Evolutionary conservation across 2,888 invertebrate genomes (phyloP).

Genomic region (Quadroppia sp.): DNA sequence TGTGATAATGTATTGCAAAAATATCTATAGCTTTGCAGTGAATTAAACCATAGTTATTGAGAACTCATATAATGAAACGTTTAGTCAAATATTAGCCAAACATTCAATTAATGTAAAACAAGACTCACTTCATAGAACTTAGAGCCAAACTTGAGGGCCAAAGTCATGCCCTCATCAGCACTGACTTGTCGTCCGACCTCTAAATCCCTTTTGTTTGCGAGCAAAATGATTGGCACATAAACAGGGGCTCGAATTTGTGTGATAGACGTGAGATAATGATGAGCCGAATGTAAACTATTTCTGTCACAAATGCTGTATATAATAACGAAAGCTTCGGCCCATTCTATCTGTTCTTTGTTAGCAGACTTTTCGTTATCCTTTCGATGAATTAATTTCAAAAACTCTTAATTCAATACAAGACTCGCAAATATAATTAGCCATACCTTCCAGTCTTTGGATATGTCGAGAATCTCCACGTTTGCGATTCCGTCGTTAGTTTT

Average conservation of each 20-base stretch:
- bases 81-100: background rate
- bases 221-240: slow-evolving; percentile 62
- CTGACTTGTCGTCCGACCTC: slow-evolving; percentile 50
- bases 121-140: slow-evolving; percentile 27
- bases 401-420: background rate
- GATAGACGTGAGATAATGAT: slow-evolving; percentile 64
- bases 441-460: slow-evolving; percentile 70
- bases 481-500: slow-evolving; percentile 71
- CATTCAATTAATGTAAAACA: background rate
- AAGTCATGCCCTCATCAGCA: slow-evolving; percentile 1
- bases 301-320: slow-evolving; percentile 72
- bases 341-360: slow-evolving; percentile 60
- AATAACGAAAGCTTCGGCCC: slow-evolving; percentile 73
- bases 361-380: slow-evolving; percentile 7
- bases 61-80: background rate
- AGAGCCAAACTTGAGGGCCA: slow-evolving; percentile 26
- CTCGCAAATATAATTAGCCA: slow-evolving; percentile 56
- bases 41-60: background rate
- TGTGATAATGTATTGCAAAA: too few species aligned
- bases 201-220: slow-evolving; percentile 75
- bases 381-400: background rate
- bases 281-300: slow-evolving; percentile 67
- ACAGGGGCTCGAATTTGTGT: slow-evolving; percentile 61
- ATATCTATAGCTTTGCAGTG: too few species aligned
- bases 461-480: slow-evolving; percentile 73